A percentile compares a stretch with the other conserved stretches of the same genome.
These are phyloP conservation scores for Amblyraja radiata DNA, from an alignment of 2,797 vertebrate species.

Conservation along the genomic window DNA sequence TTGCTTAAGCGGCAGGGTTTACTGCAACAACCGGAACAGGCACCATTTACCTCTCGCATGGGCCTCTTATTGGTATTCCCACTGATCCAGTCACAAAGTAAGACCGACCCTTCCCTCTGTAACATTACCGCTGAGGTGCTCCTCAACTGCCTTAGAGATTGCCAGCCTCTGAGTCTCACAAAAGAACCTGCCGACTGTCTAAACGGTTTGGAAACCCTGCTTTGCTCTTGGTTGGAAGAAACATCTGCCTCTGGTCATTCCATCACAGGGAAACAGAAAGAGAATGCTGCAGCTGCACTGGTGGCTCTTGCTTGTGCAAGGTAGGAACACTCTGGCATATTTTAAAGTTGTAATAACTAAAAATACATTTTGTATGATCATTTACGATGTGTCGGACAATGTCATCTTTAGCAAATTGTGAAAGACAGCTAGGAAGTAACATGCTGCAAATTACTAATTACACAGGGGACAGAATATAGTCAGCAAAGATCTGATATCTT, in stretches of 20 bases:
- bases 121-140: constrained; percentile 95
- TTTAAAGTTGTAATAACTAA: neutral
- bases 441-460: neutral
- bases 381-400: neutral
- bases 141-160: constrained; percentile 89
- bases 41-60: constrained; percentile 91
- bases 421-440: neutral
- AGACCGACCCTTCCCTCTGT: constrained; percentile 89
- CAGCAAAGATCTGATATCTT: neutral
- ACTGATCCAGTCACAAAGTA: constrained; percentile 93
- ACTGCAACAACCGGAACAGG: constrained; percentile 87
- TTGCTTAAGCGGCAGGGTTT: constrained; percentile 91
- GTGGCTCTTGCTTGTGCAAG: constrained; percentile 95
- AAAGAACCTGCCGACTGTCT: constrained; percentile 97
- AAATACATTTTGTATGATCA: neutral
- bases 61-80: constrained; percentile 93
- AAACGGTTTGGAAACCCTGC: constrained; percentile 85
- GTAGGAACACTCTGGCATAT: constrained; percentile 55
- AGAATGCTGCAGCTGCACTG: constrained; percentile 91
- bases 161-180: constrained; percentile 94
- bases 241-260: constrained; percentile 61
- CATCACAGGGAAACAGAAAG: constrained; percentile 82
- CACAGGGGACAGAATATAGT: neutral
- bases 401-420: neutral
- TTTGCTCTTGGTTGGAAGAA: constrained; percentile 95